Evolutionary conservation across 64 coral and sea anemone species (phyloP).

Genomic region (Stylophora pistillata): DNA sequence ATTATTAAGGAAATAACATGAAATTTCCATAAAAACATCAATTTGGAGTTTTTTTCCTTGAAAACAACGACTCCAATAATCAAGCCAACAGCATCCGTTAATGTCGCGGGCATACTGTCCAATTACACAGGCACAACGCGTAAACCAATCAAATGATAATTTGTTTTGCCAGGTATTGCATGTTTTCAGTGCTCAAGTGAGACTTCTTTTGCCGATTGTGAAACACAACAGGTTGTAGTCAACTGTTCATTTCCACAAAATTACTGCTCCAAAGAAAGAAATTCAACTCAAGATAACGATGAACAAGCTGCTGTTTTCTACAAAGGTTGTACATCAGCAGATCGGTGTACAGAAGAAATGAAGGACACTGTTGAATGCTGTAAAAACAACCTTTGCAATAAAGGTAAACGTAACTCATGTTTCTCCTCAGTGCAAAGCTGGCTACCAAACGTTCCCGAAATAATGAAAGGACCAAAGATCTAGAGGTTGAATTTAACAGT

Average conservation of each 20-base stretch:
- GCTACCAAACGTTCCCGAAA: neutral
- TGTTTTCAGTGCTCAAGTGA: neutral
- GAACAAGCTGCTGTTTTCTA: neutral
- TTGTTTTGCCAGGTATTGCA: neutral
- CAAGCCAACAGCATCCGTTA: too few relatives aligned
- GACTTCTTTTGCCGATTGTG: neutral
- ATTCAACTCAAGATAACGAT: neutral
- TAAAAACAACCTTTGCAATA: neutral
- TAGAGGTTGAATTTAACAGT: neutral
- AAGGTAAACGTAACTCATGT: neutral
- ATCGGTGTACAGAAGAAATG: neutral
- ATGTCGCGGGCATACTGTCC: too few relatives aligned
- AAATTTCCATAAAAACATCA: too few relatives aligned
- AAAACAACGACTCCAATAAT: too few relatives aligned
- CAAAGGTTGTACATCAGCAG: conserved; percentile 4
- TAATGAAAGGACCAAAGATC: neutral
- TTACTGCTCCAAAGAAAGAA: neutral
- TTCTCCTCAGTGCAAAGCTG: neutral
- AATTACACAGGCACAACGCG: too few relatives aligned
- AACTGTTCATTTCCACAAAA: neutral
- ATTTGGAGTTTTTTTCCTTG: too few relatives aligned
- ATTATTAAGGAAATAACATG: too few relatives aligned
- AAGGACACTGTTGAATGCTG: neutral
- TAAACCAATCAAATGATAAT: neutral
- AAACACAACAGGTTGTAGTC: neutral